Base-by-base conservation (phyloP, 2,113 vertebrate species). In the Chroicocephalus ridibundus region DNA sequence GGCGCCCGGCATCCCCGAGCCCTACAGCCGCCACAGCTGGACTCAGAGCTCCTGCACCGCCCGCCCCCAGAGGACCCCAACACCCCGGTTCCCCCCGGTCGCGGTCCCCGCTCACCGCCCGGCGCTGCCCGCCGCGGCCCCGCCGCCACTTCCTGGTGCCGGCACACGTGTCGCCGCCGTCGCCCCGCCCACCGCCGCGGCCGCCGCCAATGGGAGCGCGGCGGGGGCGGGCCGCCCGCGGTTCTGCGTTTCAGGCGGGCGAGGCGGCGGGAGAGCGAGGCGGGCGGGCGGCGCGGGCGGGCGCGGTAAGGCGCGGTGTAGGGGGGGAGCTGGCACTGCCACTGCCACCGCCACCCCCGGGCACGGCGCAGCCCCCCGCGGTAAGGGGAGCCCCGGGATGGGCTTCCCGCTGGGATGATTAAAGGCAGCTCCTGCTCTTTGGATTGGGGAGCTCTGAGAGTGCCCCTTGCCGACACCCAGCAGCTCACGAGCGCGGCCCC, bases 131-230 rank as follows among this genome's bases (percentile, higher is more conserved):
- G 29, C 47, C 36, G 58, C 78, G 52, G 58, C 58, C 60, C 80
- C 24, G 71, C 94, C 47, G 38, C 58, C 80, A 61, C 96, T 96
- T 95, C 96, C 94, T 74, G 92, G 87, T 95, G 16, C 84, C 57
- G 54, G 32, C 76, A 80, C 91, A 88, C 60, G 94, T 86, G 96
- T 89, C 90, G 80, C 88, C 54, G 54, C 51, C 36, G 4, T 7
- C 9, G 87, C 34, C 68, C 54, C 91, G 69, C 95, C 95, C 47
- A 57, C 79, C 29, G 3, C 6, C 15, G 11, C 38, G 2, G 24
- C 5, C 11, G 2, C 49, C 4, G 6, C 95, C 70, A 93, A 83
- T 93, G 8, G 68, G 46, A 77, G 61, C 8, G 54, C 68, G 40
- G 49, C 61, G 46, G 49, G 24, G 61, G 60, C 44, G 91, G 71